phyloP scores from a whole-genome alignment of 2,113 vertebrate species.

The Cyprinodon brontotheroides region DNA sequence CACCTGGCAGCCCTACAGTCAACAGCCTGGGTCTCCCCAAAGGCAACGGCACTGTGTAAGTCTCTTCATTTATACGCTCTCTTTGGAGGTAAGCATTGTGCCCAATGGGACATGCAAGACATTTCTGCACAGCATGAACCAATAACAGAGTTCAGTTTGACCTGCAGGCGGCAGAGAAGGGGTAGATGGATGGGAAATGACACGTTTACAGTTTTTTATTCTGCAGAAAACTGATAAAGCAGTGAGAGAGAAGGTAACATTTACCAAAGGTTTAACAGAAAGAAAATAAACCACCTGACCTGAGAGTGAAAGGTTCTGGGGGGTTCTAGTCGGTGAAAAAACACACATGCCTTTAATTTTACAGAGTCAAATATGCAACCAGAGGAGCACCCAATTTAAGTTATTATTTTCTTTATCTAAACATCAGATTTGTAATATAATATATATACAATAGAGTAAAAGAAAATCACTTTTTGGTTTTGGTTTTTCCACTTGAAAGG shows the following conservation, averaged over 20 bases:
- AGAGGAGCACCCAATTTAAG: background rate
- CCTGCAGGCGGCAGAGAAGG: slow-evolving; percentile 25
- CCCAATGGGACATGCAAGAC: background rate
- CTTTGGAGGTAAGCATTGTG: background rate
- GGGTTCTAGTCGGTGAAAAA: slow-evolving; percentile 34
- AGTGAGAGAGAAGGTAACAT: slow-evolving; percentile 19
- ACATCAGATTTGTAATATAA: too few relatives aligned
- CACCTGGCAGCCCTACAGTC: slow-evolving; percentile 80
- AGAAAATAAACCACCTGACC: slow-evolving; percentile 17
- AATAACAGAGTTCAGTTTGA: background rate
- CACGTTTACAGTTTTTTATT: slow-evolving; percentile 70
- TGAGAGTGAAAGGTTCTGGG: slow-evolving; percentile 9
- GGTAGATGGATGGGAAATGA: slow-evolving; percentile 45
- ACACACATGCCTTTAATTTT: background rate
- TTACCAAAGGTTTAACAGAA: slow-evolving; percentile 5
- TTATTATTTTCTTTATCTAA: background rate
- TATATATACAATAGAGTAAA: too few relatives aligned
- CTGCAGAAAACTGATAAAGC: slow-evolving; percentile 34
- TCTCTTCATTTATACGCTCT: slow-evolving; percentile 20
- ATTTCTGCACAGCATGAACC: background rate
- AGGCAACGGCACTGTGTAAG: slow-evolving; percentile 83
- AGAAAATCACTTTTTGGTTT: too few relatives aligned
- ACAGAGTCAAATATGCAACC: background rate
- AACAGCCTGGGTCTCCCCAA: slow-evolving; percentile 94
- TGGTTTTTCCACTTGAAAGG: too few relatives aligned